Conservation (phyloP, 2,888 invertebrate genomes). For the Sarcophaga carnaria region DNA sequence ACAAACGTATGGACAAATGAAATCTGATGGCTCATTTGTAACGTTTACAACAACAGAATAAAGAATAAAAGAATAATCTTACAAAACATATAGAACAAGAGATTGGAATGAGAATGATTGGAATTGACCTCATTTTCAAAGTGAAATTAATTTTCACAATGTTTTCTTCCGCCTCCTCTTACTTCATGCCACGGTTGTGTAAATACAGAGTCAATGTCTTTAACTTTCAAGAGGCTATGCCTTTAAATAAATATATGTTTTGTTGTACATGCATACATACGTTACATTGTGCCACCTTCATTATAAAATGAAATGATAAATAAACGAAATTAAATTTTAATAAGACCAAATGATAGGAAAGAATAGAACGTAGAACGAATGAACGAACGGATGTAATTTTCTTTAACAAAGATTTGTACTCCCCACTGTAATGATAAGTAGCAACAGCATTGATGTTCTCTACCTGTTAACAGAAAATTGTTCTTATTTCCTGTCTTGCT, state of each 20-base stretch:
- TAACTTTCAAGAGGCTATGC: too few relatives aligned
- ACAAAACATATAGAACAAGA: background rate
- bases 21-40: slow-evolving; percentile 31
- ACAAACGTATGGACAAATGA: background rate
- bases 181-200: background rate
- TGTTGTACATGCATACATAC: too few relatives aligned
- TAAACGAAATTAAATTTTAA: slow-evolving; percentile 53
- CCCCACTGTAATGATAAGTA: slow-evolving; percentile 16
- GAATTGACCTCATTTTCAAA: slow-evolving; percentile 67
- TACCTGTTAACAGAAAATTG: slow-evolving; percentile 44
- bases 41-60: background rate
- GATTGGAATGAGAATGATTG: slow-evolving; percentile 44
- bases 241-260: too few relatives aligned
- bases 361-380: slow-evolving; percentile 4
- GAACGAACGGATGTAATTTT: slow-evolving; percentile 63
- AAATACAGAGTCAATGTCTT: too few relatives aligned
- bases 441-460: background rate
- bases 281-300: background rate
- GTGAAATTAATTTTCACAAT: slow-evolving; percentile 65
- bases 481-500: slow-evolving; percentile 50
- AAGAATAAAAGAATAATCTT: background rate
- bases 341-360: slow-evolving; percentile 9
- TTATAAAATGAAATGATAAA: slow-evolving; percentile 40
- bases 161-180: slow-evolving; percentile 10
- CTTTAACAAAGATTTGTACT: slow-evolving; percentile 49